These are phyloP conservation scores for Acrocephalus scirpaceus DNA, from an alignment of 2,797 vertebrate species.

Conservation along the genomic window DNA sequence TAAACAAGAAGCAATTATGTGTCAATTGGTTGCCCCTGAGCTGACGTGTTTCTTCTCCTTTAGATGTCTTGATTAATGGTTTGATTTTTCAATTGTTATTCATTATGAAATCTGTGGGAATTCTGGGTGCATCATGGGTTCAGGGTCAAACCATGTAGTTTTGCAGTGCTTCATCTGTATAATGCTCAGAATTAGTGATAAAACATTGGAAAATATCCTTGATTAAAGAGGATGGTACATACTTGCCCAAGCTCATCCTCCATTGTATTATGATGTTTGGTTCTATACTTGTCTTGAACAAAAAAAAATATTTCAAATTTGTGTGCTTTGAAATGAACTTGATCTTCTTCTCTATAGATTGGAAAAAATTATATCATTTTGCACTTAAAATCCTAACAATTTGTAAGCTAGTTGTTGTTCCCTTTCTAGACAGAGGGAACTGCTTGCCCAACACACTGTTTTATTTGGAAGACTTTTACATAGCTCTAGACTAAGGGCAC, in stretches of 20 bases:
- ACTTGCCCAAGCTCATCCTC: not conserved
- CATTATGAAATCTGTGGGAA: slow-evolving; percentile 1
- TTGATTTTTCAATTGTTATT: slow-evolving; percentile 51
- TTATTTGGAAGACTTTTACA: not conserved
- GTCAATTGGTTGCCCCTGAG: slow-evolving; percentile 26
- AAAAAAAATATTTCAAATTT: not conserved
- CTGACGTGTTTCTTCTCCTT: not conserved
- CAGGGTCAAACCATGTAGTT: not conserved
- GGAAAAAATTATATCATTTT: not conserved
- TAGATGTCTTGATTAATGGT: slow-evolving; percentile 27
- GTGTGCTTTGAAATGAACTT: not conserved
- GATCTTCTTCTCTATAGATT: not conserved
- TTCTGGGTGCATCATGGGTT: not conserved
- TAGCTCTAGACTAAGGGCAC: not conserved
- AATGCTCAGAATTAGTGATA: not conserved
- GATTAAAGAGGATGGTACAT: not conserved
- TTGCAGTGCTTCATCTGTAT: not conserved
- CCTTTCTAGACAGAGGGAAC: not conserved
- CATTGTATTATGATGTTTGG: not conserved
- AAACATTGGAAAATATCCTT: not conserved
- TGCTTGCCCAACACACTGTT: not conserved
- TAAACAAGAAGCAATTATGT: slow-evolving; percentile 32
- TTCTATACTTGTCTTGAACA: not conserved
- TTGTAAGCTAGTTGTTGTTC: not conserved
- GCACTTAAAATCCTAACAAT: not conserved